phyloP scores from a whole-genome alignment of 30 jellyfish, hydroid and myxozoan genomes.

The Nemopilema nomurai region DNA sequence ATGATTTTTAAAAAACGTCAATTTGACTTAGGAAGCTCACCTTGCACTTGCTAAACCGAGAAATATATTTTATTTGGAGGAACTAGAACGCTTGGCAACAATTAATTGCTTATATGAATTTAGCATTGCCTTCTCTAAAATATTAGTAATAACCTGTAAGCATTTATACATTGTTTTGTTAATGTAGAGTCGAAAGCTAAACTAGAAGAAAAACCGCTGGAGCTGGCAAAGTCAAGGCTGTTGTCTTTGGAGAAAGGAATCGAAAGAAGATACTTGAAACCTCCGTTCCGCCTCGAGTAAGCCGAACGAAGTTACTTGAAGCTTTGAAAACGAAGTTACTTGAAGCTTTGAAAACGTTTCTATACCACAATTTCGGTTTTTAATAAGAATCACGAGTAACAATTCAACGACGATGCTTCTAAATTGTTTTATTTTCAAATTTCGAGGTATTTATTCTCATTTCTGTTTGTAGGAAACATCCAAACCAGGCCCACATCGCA shows the following conservation, averaged over 20 bases:
- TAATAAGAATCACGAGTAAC: neutral
- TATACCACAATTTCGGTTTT: neutral
- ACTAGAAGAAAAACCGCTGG: conserved; percentile 71
- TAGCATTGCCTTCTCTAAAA: too few relatives aligned
- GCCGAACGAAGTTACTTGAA: conserved; percentile 3
- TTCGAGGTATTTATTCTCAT: too few relatives aligned
- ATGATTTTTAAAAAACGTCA: too few relatives aligned
- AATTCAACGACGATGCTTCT: too few relatives aligned
- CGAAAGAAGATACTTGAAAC: conserved; percentile 89
- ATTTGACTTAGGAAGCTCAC: too few relatives aligned
- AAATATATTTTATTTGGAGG: too few relatives aligned
- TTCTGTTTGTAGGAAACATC: conserved; percentile 48
- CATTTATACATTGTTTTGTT: neutral
- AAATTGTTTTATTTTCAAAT: too few relatives aligned
- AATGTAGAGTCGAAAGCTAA: conserved; percentile 49
- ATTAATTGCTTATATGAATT: too few relatives aligned
- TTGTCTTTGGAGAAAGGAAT: conserved; percentile 84
- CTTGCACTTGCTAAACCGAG: too few relatives aligned
- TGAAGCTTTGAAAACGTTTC: neutral
- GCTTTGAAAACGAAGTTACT: neutral
- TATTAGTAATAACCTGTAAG: too few relatives aligned
- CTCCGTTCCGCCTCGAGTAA: conserved; percentile 92
- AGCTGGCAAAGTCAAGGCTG: conserved; percentile 73
- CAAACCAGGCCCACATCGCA: conserved; percentile 65
- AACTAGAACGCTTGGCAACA: too few relatives aligned